These are phyloP conservation scores for Panthera tigris DNA, from an alignment of 2,113 vertebrate species.

Conservation along the genomic window DNA sequence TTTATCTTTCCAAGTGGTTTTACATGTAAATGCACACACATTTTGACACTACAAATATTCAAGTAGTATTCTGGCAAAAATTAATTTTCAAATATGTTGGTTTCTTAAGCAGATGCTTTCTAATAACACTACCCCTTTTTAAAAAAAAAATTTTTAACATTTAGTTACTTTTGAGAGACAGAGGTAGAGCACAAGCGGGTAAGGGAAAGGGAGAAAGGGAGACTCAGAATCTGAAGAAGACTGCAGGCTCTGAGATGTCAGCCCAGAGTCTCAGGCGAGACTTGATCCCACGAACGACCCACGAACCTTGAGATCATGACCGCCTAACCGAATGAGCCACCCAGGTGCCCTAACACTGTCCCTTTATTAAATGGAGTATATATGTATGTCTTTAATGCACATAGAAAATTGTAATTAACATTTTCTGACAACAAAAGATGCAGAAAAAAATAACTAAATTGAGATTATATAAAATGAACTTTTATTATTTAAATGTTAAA, in stretches of 20 bases:
- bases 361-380: neutral
- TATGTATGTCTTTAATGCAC: neutral
- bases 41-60: neutral
- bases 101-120: neutral
- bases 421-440: conserved; percentile 2
- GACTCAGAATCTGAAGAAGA: too few species aligned
- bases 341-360: too few species aligned
- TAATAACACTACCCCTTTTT: neutral
- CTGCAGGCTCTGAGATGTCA: too few species aligned
- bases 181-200: too few species aligned
- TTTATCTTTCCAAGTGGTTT: neutral
- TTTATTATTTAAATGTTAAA: conserved; percentile 15
- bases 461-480: neutral
- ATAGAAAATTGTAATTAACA: conserved; percentile 19
- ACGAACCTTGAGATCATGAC: too few species aligned
- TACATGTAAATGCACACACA: neutral
- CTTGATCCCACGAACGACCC: too few species aligned
- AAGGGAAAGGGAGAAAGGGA: too few species aligned
- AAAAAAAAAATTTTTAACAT: too few species aligned
- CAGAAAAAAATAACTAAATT: neutral
- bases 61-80: neutral
- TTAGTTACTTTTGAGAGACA: too few species aligned
- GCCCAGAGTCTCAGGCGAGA: too few species aligned
- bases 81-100: neutral
- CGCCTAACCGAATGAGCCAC: too few species aligned